phyloP scores from a whole-genome alignment of 2,113 vertebrate genomes.

The Alaudala cheleensis region DNA sequence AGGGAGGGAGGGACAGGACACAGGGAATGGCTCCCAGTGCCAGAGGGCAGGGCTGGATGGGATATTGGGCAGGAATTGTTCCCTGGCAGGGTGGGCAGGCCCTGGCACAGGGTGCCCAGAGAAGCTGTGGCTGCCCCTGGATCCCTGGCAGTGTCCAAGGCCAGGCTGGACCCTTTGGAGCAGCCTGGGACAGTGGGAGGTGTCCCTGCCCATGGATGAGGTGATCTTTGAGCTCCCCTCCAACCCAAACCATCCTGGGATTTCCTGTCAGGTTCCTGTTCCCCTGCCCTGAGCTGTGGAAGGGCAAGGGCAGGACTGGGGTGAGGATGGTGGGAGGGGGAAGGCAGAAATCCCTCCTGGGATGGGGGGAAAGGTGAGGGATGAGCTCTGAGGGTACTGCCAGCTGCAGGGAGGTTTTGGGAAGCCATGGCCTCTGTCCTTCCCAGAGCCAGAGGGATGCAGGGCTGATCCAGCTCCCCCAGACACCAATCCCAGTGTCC shows the following conservation, averaged over 20 bases:
- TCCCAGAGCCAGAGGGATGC: not conserved
- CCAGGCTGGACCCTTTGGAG: not conserved
- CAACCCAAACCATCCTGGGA: not conserved
- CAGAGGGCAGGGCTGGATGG: not conserved
- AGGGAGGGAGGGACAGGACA: not conserved
- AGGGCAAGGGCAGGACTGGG: not conserved
- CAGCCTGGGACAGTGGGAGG: not conserved
- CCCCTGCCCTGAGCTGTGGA: not conserved
- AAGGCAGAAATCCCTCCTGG: not conserved
- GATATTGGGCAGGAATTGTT: not conserved
- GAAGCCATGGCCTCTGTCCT: fast-evolving
- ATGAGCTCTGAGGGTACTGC: no score
- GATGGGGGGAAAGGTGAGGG: fast-evolving
- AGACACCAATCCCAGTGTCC: fast-evolving
- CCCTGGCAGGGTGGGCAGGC: not conserved
- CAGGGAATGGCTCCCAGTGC: not conserved
- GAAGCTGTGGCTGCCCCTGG: not conserved
- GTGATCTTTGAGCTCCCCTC: not conserved
- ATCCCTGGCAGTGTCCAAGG: not conserved
- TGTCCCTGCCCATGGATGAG: not conserved
- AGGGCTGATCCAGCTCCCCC: fast-evolving
- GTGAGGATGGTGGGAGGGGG: fast-evolving
- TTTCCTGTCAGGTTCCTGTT: fast-evolving
- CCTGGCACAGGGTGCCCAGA: not conserved
- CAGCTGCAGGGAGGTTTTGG: not conserved